phyloP scores from a whole-genome alignment of 2,888 invertebrate species.

The Leptarthrus brevirostris region DNA sequence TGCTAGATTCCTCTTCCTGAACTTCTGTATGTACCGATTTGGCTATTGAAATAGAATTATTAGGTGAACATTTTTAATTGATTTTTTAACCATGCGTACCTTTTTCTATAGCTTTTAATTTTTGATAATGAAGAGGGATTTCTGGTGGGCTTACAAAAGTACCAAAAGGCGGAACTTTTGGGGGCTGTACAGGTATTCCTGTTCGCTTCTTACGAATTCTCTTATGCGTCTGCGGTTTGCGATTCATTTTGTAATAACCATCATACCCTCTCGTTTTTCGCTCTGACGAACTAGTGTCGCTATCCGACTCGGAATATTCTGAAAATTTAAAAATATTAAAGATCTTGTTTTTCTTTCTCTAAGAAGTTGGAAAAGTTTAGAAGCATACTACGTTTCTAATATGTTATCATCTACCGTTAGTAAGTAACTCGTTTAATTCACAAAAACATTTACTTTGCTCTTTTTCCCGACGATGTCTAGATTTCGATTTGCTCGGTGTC shows the following conservation, averaged over 20 bases:
- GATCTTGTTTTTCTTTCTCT: too few relatives aligned
- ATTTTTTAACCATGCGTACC: slow-evolving; percentile 59
- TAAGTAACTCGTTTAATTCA: slow-evolving; percentile 31
- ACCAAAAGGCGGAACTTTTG: slow-evolving; percentile 79
- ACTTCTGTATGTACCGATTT: slow-evolving; percentile 58
- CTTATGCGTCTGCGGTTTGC: slow-evolving; percentile 77
- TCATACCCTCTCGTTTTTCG: slow-evolving; percentile 72
- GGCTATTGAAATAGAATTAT: slow-evolving; percentile 53
- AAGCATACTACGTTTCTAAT: slow-evolving; percentile 34
- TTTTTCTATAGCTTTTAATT: slow-evolving; percentile 64
- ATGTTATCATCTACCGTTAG: slow-evolving; percentile 44
- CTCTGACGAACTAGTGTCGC: slow-evolving; percentile 74
- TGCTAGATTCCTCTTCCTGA: slow-evolving; percentile 74
- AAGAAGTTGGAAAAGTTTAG: too few relatives aligned
- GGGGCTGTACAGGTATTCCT: slow-evolving; percentile 88
- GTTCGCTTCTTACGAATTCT: slow-evolving; percentile 78
- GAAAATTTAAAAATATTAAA: slow-evolving; percentile 56
- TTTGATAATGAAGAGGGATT: slow-evolving; percentile 71
- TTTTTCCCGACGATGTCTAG: slow-evolving; percentile 74
- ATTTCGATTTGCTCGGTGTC: slow-evolving; percentile 71
- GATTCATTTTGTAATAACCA: slow-evolving; percentile 74
- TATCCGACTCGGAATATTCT: slow-evolving; percentile 91
- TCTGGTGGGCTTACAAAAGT: slow-evolving; percentile 76
- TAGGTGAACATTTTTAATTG: too few relatives aligned
- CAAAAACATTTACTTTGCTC: slow-evolving; percentile 71